Evolutionary conservation across 1,140 invertebrate genomes (phyloP).

Genomic region (Heterodera schachtii): DNA sequence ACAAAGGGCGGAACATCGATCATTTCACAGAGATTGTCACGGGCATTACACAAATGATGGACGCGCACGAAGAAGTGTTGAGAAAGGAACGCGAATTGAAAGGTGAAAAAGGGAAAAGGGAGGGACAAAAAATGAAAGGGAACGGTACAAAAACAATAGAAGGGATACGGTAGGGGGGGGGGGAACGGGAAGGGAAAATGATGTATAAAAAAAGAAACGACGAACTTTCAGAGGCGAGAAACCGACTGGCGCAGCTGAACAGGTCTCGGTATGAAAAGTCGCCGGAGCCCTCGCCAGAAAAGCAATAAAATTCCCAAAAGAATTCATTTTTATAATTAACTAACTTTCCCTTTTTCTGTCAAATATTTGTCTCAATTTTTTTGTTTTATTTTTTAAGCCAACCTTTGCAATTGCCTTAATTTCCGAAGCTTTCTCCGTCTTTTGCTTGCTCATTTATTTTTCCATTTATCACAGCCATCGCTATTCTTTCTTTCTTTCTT

Average conservation of each 20-base stretch:
- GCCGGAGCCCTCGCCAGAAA: constrained; percentile 47
- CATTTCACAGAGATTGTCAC: constrained; percentile 33
- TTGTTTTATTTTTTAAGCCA: not conserved
- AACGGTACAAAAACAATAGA: not conserved
- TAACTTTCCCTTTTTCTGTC: not conserved
- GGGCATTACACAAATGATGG: constrained; percentile 65
- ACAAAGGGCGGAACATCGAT: not conserved
- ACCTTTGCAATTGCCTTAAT: not conserved
- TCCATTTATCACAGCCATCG: not conserved
- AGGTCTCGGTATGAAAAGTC: constrained; percentile 68
- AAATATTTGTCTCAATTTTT: not conserved
- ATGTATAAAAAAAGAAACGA: not conserved
- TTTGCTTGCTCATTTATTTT: not conserved
- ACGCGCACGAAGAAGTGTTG: constrained; percentile 76
- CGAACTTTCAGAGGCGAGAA: constrained; percentile 72
- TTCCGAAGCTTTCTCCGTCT: constrained; percentile 12
- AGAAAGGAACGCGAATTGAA: constrained; percentile 89
- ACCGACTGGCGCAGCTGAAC: constrained; percentile 74
- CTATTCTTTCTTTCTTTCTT: not conserved
- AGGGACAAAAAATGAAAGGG: no score
- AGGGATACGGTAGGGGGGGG: no score
- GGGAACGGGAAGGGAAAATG: no score
- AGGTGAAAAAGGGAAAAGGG: constrained; percentile 61
- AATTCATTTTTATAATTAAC: not conserved
- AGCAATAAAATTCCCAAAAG: constrained; percentile 3